A percentile compares a stretch with the other conserved stretches of the same genome.
Conservation (phyloP, 2,797 vertebrate species). For the Falco naumanni region DNA sequence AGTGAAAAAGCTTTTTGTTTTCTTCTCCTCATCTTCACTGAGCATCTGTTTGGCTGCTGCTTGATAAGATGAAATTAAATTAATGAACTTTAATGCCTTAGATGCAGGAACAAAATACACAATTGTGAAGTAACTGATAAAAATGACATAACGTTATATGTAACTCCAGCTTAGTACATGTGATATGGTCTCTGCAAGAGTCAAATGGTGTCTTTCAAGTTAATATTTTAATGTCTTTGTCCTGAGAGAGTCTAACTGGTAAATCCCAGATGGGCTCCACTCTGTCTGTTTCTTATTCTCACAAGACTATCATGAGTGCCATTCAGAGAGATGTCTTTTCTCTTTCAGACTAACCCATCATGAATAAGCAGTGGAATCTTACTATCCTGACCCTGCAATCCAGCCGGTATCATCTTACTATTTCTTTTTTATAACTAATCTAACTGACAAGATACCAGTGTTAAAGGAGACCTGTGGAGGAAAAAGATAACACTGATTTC, state of each 20-base stretch:
- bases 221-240: slow-evolving; percentile 35
- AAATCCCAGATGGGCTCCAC: slow-evolving; percentile 56
- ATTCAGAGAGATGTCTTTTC: slow-evolving; percentile 43
- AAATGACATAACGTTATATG: background rate
- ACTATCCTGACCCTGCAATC: background rate
- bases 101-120: slow-evolving; percentile 23
- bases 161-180: background rate
- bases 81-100: slow-evolving; percentile 32
- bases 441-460: background rate
- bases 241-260: slow-evolving; percentile 2
- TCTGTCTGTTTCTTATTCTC: slow-evolving; percentile 62
- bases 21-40: background rate
- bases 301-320: slow-evolving; percentile 61
- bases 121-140: slow-evolving; percentile 42
- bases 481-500: background rate
- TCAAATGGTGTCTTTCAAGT: slow-evolving; percentile 23
- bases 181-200: background rate
- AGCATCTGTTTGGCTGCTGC: slow-evolving; percentile 32
- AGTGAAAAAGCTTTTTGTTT: slow-evolving; percentile 70
- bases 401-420: slow-evolving; percentile 21
- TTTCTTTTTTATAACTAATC: background rate
- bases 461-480: background rate
- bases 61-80: slow-evolving; percentile 51
- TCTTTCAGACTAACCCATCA: slow-evolving; percentile 27
- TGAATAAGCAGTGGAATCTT: slow-evolving; percentile 40